Evolutionary conservation across 2,797 vertebrate species (phyloP).

Genomic region (Taeniopygia guttata): DNA sequence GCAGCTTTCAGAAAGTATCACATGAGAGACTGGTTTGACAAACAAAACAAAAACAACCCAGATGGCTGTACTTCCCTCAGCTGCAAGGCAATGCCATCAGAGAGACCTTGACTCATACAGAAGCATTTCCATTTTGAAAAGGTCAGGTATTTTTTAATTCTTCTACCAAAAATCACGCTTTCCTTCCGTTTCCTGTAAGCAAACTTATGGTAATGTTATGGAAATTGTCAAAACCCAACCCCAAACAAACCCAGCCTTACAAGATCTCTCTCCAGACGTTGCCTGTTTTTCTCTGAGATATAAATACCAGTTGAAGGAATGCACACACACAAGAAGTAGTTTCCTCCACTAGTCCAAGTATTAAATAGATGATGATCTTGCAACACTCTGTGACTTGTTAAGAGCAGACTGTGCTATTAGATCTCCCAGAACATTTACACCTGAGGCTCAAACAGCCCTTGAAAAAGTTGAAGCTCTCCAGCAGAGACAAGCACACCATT

Average conservation of each 20-base stretch:
- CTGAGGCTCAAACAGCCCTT: too few relatives aligned
- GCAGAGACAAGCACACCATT: too few relatives aligned
- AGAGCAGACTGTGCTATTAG: too few relatives aligned
- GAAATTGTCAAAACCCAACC: not conserved
- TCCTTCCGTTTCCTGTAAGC: not conserved
- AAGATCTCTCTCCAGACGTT: not conserved
- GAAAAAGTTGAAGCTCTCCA: too few relatives aligned
- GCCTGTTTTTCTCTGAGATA: not conserved
- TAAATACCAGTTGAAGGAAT: not conserved
- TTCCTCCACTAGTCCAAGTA: not conserved
- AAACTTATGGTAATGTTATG: not conserved
- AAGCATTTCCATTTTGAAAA: not conserved
- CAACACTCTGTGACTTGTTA: too few relatives aligned
- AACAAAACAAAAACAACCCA: slow-evolving; percentile 23
- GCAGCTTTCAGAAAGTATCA: slow-evolving; percentile 6
- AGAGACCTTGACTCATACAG: not conserved
- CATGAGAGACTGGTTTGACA: not conserved
- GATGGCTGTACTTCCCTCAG: not conserved
- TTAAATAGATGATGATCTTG: not conserved
- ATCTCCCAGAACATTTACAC: too few relatives aligned
- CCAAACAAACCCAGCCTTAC: not conserved
- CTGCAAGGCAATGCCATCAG: not conserved
- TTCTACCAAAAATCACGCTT: not conserved
- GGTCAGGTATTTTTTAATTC: not conserved
- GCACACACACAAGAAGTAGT: not conserved